Evolutionary conservation across 2,888 invertebrate genomes (phyloP), one percentile per base, ranked within the genome.

Genomic region (Nipponacmea schrenckii): DNA sequence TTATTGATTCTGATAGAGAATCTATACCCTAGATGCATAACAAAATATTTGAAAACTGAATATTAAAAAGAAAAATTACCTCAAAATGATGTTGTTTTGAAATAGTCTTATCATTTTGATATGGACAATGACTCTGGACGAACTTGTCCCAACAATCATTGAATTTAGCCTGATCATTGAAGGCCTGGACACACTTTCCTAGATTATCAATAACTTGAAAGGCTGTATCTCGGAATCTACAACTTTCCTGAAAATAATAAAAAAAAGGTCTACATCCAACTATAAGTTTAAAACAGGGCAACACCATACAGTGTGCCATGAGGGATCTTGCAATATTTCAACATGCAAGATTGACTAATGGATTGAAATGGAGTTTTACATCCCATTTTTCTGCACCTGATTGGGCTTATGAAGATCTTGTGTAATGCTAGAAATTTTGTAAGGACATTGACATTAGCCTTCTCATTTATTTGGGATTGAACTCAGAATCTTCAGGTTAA

Each of bases 211-310:
- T 85, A n/a, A 88, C 82, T 73, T 86, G 84, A 7, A 72, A 75
- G 1, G 88, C 88, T 79, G 85, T 86, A 75, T 88, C 87, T 27
- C 85, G 81, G 81, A 88, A 88, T 64, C 88, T 81, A 68, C 86
- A 86, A 72, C 88, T 89, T 75, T 88, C 89, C 89, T 89, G 81
- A 14, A 82, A 78, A 39, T 39, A 39, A 39, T 2, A 39, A 39
- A 10, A 39, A 8, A 7, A 10, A 39, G 8, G 4, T 39, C 10
- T 5, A 39, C 39, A 39, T 39, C 10, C 10, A 8, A 39, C 8
- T 39, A 39, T 39, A 5, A 8, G 39, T 10, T 39, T 3, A 2
- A 3, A 3, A 31, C 31, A 31, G 39, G 39, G 10, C 39, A 39
- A 39, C 7, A 39, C 39, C 39, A 39, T 39, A 10, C 39, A 39